Percentiles rank a stretch among this genome's conserved stretches.
Evolutionary conservation across 2,888 invertebrate genomes (phyloP).

Genomic region (Steinernema hermaphroditum): DNA sequence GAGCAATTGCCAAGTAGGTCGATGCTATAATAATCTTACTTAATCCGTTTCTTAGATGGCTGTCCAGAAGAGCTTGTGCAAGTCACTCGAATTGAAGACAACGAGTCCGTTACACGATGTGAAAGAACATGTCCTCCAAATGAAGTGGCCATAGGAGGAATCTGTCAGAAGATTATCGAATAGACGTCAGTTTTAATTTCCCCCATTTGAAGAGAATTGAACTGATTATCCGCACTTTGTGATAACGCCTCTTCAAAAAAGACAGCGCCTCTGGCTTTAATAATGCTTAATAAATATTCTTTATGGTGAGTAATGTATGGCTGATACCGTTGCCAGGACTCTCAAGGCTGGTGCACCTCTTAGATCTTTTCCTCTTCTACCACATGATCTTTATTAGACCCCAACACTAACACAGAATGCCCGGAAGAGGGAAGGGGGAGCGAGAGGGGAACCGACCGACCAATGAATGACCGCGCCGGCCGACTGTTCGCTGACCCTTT

Average conservation of each 20-base stretch:
- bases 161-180: conserved; percentile 41
- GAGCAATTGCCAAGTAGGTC: conserved; percentile 28
- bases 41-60: conserved; percentile 17
- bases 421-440: too few species aligned
- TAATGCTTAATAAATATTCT: too few species aligned
- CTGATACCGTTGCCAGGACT: too few species aligned
- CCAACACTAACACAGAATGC: too few species aligned
- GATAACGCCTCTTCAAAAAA: conserved; percentile 1
- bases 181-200: not conserved
- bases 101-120: conserved; percentile 49
- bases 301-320: too few species aligned
- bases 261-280: too few species aligned
- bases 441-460: too few species aligned
- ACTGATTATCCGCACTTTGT: not conserved
- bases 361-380: too few species aligned
- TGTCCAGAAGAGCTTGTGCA: conserved; percentile 40
- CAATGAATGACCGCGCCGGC: too few species aligned
- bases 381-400: too few species aligned
- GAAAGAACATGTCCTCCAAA: conserved; percentile 54
- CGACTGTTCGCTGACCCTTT: too few species aligned
- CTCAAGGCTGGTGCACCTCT: too few species aligned
- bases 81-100: conserved; percentile 47
- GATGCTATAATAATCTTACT: not conserved
- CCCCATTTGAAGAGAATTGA: not conserved
- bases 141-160: conserved; percentile 52